Conservation (phyloP, 1,140 invertebrate genomes). For the Heliconius nattereri region DNA sequence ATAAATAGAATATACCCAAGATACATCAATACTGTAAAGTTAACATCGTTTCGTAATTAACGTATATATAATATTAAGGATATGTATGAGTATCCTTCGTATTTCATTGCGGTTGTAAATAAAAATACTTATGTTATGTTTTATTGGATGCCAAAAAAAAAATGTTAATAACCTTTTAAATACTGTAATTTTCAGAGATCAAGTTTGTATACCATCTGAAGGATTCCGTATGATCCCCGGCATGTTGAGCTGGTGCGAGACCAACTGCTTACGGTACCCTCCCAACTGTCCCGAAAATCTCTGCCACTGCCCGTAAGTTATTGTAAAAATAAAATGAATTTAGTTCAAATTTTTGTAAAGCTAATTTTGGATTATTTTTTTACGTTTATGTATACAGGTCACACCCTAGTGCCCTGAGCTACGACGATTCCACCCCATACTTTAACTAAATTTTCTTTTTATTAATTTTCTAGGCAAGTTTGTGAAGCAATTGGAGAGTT, state of each 20-base stretch:
- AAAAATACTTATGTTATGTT: neutral
- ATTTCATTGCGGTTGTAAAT: neutral
- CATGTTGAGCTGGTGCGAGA: conserved; percentile 91
- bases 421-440: too few species aligned
- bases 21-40: neutral
- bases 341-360: too few species aligned
- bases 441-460: neutral
- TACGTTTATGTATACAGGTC: too few species aligned
- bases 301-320: conserved; percentile 91
- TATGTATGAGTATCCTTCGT: neutral
- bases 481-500: conserved; percentile 90
- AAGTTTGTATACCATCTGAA: conserved; percentile 86
- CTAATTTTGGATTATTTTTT: too few species aligned
- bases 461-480: conserved; percentile 82
- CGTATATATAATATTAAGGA: neutral
- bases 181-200: conserved; percentile 82
- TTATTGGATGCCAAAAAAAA: neutral
- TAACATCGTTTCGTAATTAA: neutral
- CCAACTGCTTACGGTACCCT: conserved; percentile 91
- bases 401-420: too few species aligned
- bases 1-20: neutral
- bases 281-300: conserved; percentile 89
- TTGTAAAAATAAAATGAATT: neutral
- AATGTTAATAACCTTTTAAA: neutral
- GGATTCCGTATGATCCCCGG: conserved; percentile 85